Evolutionary conservation across 2,888 invertebrate species (phyloP), one percentile per base, ranked within the genome.

Genomic region (Thereva unica): DNA sequence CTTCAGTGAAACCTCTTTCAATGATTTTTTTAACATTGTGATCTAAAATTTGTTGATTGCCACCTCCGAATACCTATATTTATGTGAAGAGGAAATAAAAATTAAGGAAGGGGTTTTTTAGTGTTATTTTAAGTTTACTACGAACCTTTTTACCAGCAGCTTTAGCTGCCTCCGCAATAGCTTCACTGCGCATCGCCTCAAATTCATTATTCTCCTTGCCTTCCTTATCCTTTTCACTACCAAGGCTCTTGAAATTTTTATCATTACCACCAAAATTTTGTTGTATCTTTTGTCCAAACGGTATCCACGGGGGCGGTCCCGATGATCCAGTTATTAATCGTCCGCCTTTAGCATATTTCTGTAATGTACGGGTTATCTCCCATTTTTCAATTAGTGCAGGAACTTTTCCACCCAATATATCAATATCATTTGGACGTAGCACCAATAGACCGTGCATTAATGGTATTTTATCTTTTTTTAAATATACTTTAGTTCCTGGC

Each of bases 261-360:
- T 89, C 87, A 3, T 70, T 65, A 47, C 85, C 82, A 37, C 85
- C 80, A n/a, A 74, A 73, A 45, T 70, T 71, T 41, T 79, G 76
- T 73, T 88, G 83, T 64, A 92, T 84, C 75, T 87, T 88, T 74
- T 90, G 88, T 0, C 95, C 95, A 82, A 96, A 95, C 42, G 94
- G 90, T 73, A 95, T 93, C 93, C 95, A 96, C 45, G 91, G 95
- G 54, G 90, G 93, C 2, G 95, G 93, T 70, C 91, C 91, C 73
- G 90, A 89, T 66, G 85, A 86, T 3, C 75, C 74, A 5, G 71
- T 73, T 10, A 75, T 67, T 2, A 76, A 74, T 5, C 77, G 73
- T 1, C 76, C 78, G 66, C 76, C 76, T 34, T 75, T 74, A 4
- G 86, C 85, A 75, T 87, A 87, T 75, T 87, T 87, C 4, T 85